phyloP scores from a whole-genome alignment of 64 coral and sea anemone genomes.

The Montipora sp. region DNA sequence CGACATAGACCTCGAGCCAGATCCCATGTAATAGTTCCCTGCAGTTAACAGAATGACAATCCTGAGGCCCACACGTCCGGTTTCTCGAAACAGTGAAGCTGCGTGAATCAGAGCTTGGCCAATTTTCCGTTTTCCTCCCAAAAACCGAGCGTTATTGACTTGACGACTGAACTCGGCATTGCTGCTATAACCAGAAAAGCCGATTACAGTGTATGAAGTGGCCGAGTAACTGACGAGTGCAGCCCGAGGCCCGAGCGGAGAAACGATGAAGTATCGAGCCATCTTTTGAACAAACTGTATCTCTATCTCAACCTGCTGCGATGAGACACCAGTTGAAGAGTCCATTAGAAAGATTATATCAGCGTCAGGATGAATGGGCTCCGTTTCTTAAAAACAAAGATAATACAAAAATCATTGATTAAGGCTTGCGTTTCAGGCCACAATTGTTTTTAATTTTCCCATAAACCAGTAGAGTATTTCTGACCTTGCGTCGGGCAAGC shows the following conservation, averaged over 20 bases:
- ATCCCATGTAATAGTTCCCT: conserved; percentile 20
- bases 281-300: conserved; percentile 6
- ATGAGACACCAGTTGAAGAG: conserved; percentile 32
- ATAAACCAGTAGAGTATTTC: too few species aligned
- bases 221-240: conserved; percentile 7
- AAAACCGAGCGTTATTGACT: conserved; percentile 6
- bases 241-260: conserved; percentile 17
- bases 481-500: too few species aligned
- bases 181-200: conserved; percentile 36
- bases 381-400: not conserved
- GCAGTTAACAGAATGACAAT: conserved; percentile 38
- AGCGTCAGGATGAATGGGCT: conserved; percentile 43
- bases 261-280: conserved; percentile 26
- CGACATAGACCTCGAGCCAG: not conserved
- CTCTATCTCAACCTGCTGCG: conserved; percentile 25
- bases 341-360: conserved; percentile 69
- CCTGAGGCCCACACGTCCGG: conserved; percentile 17
- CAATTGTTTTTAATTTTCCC: too few species aligned
- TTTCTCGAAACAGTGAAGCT: not conserved
- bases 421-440: too few species aligned
- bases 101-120: conserved; percentile 27
- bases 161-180: not conserved
- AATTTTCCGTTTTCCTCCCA: conserved; percentile 5
- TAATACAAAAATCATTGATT: not conserved
- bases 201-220: conserved; percentile 3